A percentile compares a stretch with the other conserved stretches of the same genome.
phyloP scores from a whole-genome alignment of 2,113 vertebrate genomes.

The Osmerus eperlanus region DNA sequence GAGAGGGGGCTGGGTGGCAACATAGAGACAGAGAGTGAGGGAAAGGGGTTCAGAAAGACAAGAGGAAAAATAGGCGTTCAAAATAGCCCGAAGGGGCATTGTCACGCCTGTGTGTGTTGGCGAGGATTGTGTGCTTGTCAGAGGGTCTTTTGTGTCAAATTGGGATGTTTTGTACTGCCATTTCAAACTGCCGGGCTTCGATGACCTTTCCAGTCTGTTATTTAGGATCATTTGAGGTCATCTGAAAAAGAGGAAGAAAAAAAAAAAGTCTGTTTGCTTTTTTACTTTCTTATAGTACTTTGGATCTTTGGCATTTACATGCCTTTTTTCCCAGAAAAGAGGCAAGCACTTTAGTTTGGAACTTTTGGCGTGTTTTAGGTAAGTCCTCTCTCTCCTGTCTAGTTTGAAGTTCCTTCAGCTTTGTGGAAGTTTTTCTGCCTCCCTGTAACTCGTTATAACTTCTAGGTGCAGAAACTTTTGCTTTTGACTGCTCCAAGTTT shows the following conservation, averaged over 20 bases:
- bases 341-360: background rate
- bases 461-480: too few relatives aligned
- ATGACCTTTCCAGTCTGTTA: constrained; percentile 46
- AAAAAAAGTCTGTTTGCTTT: constrained; percentile 38
- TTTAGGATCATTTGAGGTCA: constrained; percentile 54
- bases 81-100: constrained; percentile 64
- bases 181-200: constrained; percentile 48
- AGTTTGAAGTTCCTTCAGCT: too few relatives aligned
- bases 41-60: constrained; percentile 15
- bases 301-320: background rate
- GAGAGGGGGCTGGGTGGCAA: constrained; percentile 13
- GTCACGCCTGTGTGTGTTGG: constrained; percentile 70
- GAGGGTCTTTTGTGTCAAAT: constrained; percentile 68
- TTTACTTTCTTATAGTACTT: constrained; percentile 34
- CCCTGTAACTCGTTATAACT: too few relatives aligned
- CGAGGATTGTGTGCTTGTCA: constrained; percentile 70
- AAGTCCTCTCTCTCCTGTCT: too few relatives aligned
- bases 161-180: constrained; percentile 61
- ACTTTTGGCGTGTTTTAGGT: too few relatives aligned
- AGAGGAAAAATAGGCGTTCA: constrained; percentile 40
- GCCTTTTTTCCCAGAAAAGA: background rate
- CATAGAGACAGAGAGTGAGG: constrained; percentile 13
- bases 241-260: constrained; percentile 35
- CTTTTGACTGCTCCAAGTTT: too few relatives aligned
- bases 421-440: too few relatives aligned